These are phyloP conservation scores for Panthera leo DNA, from an alignment of 2,113 vertebrate genomes.

Conservation along the genomic window DNA sequence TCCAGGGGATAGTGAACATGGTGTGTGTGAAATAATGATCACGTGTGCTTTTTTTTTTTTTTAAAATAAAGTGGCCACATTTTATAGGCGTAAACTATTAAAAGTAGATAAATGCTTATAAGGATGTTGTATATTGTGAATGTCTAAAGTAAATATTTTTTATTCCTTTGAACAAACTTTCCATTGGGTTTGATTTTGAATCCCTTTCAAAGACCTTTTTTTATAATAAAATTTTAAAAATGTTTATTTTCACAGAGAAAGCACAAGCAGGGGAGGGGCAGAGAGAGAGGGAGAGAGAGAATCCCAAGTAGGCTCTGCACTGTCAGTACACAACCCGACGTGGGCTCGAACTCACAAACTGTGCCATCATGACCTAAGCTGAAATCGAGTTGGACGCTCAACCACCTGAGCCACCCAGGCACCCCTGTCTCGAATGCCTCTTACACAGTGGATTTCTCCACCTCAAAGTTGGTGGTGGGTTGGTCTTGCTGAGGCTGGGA, in stretches of 20 bases:
- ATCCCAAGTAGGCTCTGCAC: too few relatives aligned
- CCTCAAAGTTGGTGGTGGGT: background rate
- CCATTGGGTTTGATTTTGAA: background rate
- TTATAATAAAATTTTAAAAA: too few relatives aligned
- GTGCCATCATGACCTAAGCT: too few relatives aligned
- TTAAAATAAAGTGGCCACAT: background rate
- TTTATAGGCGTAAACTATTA: background rate
- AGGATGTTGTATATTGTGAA: background rate
- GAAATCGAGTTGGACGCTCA: too few relatives aligned
- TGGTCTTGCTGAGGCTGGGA: background rate
- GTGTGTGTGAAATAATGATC: background rate
- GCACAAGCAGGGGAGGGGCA: too few relatives aligned
- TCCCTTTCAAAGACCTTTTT: background rate
- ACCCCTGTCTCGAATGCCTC: background rate
- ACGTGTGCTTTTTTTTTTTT: background rate
- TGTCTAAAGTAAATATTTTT: background rate
- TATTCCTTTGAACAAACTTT: background rate
- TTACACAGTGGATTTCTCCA: background rate
- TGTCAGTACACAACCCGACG: too few relatives aligned
- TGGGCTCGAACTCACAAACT: too few relatives aligned
- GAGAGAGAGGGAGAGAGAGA: too few relatives aligned
- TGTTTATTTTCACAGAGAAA: too few relatives aligned
- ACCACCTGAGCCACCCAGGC: too few relatives aligned
- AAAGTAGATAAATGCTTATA: background rate
- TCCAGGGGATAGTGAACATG: background rate